A percentile compares a stretch with the other conserved stretches of the same genome.
Conservation (phyloP, 2,797 vertebrate species). For the Pelobates cultripes region DNA sequence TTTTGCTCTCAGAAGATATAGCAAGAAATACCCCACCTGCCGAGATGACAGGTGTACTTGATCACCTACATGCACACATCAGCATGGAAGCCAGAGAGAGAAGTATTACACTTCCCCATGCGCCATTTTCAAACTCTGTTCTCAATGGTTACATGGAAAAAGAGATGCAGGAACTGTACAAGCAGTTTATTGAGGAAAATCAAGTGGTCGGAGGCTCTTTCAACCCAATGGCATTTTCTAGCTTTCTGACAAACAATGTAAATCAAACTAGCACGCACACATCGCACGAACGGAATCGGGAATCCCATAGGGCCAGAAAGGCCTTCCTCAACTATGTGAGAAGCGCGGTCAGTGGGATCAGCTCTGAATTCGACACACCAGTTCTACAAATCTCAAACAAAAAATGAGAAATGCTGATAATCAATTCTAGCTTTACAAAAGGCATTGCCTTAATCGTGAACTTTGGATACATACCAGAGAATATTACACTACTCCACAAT, state of each 20-base stretch:
- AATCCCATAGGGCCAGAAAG: slow-evolving; percentile 60
- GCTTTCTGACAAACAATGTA: slow-evolving; percentile 63
- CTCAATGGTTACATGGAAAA: slow-evolving; percentile 86
- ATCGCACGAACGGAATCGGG: slow-evolving; percentile 64
- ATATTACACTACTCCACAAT: neutral
- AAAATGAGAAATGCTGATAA: neutral
- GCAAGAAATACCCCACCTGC: slow-evolving; percentile 41
- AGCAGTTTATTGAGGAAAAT: slow-evolving; percentile 86
- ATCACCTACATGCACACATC: slow-evolving; percentile 5
- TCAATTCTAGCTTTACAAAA: neutral
- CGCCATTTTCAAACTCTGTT: slow-evolving; percentile 83
- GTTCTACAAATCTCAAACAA: slow-evolving; percentile 73
- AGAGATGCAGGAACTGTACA: slow-evolving; percentile 85
- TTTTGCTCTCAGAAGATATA: slow-evolving; percentile 70
- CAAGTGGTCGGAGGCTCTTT: slow-evolving; percentile 72
- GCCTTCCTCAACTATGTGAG: slow-evolving; percentile 63
- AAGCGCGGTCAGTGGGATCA: slow-evolving; percentile 58
- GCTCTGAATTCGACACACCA: slow-evolving; percentile 76
- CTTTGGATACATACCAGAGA: neutral
- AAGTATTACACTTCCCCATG: slow-evolving; percentile 66
- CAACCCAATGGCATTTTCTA: slow-evolving; percentile 69
- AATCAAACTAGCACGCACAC: slow-evolving; percentile 65
- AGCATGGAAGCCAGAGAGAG: slow-evolving; percentile 64
- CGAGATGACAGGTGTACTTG: neutral
- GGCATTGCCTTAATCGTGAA: neutral